Conservation (phyloP, 2,113 vertebrate species). For the Podarcis raffonei region DNA sequence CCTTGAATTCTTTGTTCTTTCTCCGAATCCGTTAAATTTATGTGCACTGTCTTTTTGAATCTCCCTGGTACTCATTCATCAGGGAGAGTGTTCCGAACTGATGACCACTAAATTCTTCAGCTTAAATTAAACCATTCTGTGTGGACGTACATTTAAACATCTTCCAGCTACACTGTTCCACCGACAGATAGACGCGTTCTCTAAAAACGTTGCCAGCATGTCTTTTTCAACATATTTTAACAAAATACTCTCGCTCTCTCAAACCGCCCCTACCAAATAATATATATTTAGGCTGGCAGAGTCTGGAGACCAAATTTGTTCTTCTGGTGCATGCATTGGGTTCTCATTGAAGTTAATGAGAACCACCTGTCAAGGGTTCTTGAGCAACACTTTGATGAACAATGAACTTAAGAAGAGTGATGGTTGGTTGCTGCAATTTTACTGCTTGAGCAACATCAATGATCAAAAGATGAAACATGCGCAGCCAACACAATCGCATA, state of each 20-base stretch:
- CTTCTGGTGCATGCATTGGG: constrained; percentile 44
- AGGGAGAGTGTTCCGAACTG: constrained; percentile 55
- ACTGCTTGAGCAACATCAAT: constrained; percentile 5
- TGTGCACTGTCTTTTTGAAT: constrained; percentile 48
- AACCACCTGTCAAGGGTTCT: constrained; percentile 52
- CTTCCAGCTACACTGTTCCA: constrained; percentile 45
- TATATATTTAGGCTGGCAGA: constrained; percentile 35
- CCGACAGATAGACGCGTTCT: constrained; percentile 57
- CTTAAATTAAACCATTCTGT: constrained; percentile 65
- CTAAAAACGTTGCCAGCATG: constrained; percentile 37
- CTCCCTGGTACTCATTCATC: constrained; percentile 49
- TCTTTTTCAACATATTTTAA: constrained; percentile 48
- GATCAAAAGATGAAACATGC: not conserved
- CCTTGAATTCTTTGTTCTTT: constrained; percentile 57
- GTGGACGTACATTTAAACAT: constrained; percentile 58
- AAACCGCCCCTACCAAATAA: not conserved
- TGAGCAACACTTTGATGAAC: constrained; percentile 45
- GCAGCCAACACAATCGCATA: not conserved
- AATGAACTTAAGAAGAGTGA: constrained; percentile 24
- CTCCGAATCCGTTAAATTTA: constrained; percentile 52
- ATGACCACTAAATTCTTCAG: constrained; percentile 59
- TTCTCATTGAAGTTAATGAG: constrained; percentile 53
- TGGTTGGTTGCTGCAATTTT: not conserved
- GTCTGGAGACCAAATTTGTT: constrained; percentile 55
- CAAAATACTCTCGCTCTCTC: not conserved